Evolutionary conservation across 2,113 vertebrate genomes (phyloP).

Genomic region (Uria lomvia): DNA sequence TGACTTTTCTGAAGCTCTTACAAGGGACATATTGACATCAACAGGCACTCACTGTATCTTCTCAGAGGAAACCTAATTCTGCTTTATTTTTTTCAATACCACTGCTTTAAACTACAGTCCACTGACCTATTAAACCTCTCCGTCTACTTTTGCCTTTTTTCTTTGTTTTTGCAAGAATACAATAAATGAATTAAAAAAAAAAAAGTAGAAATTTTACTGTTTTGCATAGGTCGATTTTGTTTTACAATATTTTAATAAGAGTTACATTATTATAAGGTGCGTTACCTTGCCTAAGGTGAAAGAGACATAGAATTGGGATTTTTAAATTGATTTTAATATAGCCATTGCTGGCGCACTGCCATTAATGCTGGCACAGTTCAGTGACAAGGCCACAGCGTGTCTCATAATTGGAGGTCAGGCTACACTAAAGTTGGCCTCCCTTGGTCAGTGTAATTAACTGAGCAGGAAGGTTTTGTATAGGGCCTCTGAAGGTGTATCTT

Average conservation of each 20-base stretch:
- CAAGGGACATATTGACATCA: not conserved
- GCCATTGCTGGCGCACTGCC: conserved; percentile 51
- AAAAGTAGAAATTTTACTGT: not conserved
- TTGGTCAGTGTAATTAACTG: conserved; percentile 30
- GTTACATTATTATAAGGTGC: conserved; percentile 7
- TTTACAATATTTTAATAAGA: conserved; percentile 8
- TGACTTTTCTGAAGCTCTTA: not conserved
- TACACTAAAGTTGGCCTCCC: not conserved
- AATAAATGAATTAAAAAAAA: not conserved
- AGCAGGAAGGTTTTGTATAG: not conserved
- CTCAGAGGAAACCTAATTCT: not conserved
- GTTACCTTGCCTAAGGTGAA: conserved; percentile 44
- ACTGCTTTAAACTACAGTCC: not conserved
- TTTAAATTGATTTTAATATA: conserved; percentile 64
- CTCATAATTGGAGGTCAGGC: conserved; percentile 41
- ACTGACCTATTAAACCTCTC: not conserved
- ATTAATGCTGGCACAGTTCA: conserved; percentile 12
- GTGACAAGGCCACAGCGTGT: not conserved
- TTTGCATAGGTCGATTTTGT: not conserved
- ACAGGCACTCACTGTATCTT: not conserved
- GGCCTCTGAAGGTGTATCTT: not conserved
- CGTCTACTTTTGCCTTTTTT: not conserved
- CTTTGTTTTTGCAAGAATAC: not conserved
- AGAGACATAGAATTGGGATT: not conserved
- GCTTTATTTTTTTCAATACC: not conserved